Base-by-base conservation (phyloP, 2,797 vertebrate genomes). In the Anguilla marmorata region DNA sequence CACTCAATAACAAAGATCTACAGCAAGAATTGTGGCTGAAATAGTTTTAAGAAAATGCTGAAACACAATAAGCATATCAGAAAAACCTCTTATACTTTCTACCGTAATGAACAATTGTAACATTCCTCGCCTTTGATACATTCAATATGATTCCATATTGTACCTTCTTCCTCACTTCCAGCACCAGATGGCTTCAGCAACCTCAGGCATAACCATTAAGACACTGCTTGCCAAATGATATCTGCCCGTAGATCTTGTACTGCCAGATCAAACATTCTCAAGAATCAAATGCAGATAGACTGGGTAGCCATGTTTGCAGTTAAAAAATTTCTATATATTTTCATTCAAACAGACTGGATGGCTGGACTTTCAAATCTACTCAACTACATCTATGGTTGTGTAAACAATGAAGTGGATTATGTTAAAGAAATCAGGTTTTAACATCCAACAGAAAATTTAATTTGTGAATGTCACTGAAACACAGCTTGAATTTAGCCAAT, bases 401-500 rank as follows among this genome's bases (percentile, higher is more conserved):
- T 69, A 69, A 69, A 69, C 69, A 72, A 4, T 72, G 27, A 72
- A 72, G 27, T 30, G 11, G n/a, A 30, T 72, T 33, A 33, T 72
- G 69, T 30, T 30, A 72, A 72, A 11, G 27, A 72, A 24, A 66
- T 72, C 9, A 27, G 69, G n/a, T 72, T 72, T 30, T 30, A 9
- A 72, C 27, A 33, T 30, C 69, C n/a, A 72, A 12, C n/a, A 66
- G 60, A 16, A 24, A 24, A 33, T 72, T 72, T 72, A 72, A 7
- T 72, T 33, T 30, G 69, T 33, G 11, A 72, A 72, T 30, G 69
- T 30, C n/a, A 72, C 69, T 72, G 60, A n/a, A 33, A 82, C 84
- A 88, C 58, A 80, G 27, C 60, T 83, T 84, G 50, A 60, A 74
- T 30, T 87, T 41, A 16, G 5, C 72, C 27, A 87, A 82, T 74